Evolutionary conservation across 2,113 vertebrate genomes (phyloP).

Genomic region (Chrysochloris asiatica): DNA sequence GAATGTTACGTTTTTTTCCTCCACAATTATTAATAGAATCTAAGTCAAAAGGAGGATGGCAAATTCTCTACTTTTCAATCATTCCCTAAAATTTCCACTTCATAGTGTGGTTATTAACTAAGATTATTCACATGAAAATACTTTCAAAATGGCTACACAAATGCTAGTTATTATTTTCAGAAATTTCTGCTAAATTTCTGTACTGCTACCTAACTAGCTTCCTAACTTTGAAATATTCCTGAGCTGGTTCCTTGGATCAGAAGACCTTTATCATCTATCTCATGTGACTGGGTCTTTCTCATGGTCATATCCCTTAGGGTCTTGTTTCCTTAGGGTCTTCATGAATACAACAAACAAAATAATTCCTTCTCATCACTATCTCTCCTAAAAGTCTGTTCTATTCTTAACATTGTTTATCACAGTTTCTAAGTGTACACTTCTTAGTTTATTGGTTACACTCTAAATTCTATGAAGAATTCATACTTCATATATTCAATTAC

Average conservation of each 20-base stretch:
- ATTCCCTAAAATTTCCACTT: constrained; percentile 35
- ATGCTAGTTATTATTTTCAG: constrained; percentile 30
- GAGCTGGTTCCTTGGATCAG: neutral
- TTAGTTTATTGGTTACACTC: neutral
- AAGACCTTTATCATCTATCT: neutral
- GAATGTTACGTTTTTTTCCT: constrained; percentile 2
- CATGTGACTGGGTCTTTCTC: neutral
- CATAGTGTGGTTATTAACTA: constrained; percentile 40
- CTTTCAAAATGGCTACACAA: neutral
- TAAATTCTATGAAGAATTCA: neutral
- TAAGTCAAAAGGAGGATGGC: neutral
- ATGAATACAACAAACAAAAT: neutral
- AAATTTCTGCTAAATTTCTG: constrained; percentile 10
- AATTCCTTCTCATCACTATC: neutral
- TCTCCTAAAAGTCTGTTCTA: neutral
- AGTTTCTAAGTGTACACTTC: neutral
- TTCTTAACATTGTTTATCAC: neutral
- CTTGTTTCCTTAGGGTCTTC: neutral
- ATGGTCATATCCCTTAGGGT: neutral
- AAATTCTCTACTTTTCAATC: constrained; percentile 40
- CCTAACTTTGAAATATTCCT: neutral
- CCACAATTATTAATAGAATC: constrained; percentile 51
- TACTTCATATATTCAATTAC: no score
- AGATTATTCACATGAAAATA: constrained; percentile 40
- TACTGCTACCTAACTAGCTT: neutral